phyloP scores from a whole-genome alignment of 2,888 invertebrate genomes.

The Brassicogethes aeneus region DNA sequence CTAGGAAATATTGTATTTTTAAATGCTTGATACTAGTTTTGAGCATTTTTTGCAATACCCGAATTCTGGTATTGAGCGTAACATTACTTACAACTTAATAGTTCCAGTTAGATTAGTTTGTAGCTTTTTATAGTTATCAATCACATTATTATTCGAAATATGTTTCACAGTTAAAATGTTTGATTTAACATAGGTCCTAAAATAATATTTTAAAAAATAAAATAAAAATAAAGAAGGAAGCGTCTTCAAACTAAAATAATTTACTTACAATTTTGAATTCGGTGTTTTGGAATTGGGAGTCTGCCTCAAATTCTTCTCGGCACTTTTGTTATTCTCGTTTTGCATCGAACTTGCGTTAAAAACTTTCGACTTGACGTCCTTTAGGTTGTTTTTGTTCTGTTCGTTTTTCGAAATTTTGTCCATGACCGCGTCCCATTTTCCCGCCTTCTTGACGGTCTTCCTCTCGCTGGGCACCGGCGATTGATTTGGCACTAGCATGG shows the following conservation, averaged over 20 bases:
- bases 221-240: neutral
- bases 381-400: constrained; percentile 60
- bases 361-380: constrained; percentile 81
- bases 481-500: constrained; percentile 55
- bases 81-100: no score
- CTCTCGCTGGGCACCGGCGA: constrained; percentile 48
- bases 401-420: constrained; percentile 71
- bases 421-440: constrained; percentile 78
- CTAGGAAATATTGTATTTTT: no score
- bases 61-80: no score
- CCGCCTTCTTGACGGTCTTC: constrained; percentile 48
- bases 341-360: constrained; percentile 18
- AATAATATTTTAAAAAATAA: neutral
- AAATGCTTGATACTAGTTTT: no score
- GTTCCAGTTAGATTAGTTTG: no score
- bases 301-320: constrained; percentile 16
- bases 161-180: neutral
- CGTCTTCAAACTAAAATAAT: no score
- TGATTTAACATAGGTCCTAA: neutral
- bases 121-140: no score
- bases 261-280: constrained; percentile 33
- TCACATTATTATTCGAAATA: no score
- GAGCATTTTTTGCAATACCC: no score
- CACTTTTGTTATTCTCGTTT: constrained; percentile 5
- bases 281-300: constrained; percentile 23